Percentiles rank a stretch among this genome's conserved stretches.
phyloP scores from a whole-genome alignment of 2,888 invertebrate genomes.

The Sinodicranocentrus sp. region DNA sequence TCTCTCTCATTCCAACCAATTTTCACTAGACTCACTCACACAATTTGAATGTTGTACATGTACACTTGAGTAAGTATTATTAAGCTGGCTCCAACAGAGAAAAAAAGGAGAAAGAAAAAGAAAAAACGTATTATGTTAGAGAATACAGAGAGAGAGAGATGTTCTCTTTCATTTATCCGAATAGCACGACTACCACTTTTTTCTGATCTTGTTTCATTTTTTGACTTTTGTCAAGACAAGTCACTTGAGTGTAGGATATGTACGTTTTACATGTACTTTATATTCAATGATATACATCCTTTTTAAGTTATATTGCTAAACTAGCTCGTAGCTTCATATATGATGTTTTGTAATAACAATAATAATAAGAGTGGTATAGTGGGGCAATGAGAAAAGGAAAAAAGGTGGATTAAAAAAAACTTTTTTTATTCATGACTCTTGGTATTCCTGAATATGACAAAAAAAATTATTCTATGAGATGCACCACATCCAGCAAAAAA shows the following conservation, averaged over 20 bases:
- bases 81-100: slow-evolving; percentile 18
- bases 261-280: not conserved
- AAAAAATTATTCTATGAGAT: not conserved
- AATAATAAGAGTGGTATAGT: slow-evolving; percentile 1
- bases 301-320: no score
- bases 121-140: not conserved
- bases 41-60: slow-evolving; percentile 19
- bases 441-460: not conserved
- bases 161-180: slow-evolving; percentile 6
- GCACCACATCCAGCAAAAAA: no score
- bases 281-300: no score
- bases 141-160: not conserved
- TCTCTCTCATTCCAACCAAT: slow-evolving; percentile 48
- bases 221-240: not conserved
- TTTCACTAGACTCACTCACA: slow-evolving; percentile 32
- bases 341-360: no score
- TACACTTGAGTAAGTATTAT: slow-evolving; percentile 18
- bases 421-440: slow-evolving; percentile 27
- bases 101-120: slow-evolving; percentile 4
- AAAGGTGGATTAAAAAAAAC: slow-evolving; percentile 47
- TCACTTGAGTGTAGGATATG: not conserved
- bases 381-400: slow-evolving; percentile 28
- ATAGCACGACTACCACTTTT: no score
- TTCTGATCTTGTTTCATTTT: not conserved
- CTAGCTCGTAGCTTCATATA: no score